Percentiles rank a stretch among this genome's conserved stretches.
Conservation (phyloP, 1,140 invertebrate species). For the Acarapis woodi region DNA sequence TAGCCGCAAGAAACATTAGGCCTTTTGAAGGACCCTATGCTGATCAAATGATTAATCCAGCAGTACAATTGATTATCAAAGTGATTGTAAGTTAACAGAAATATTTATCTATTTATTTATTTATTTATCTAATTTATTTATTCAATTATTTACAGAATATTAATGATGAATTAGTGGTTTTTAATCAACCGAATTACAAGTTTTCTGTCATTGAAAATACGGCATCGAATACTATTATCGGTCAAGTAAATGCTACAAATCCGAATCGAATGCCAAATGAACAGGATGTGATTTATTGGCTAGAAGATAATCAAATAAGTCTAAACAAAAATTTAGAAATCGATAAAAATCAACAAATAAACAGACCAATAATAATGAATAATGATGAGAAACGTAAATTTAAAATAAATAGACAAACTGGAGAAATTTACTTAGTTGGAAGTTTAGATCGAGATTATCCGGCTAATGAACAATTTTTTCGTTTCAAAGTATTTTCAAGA, state of each 20-base stretch:
- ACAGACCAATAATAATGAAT: background rate
- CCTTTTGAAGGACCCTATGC: constrained; percentile 15
- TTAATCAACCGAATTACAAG: constrained; percentile 13
- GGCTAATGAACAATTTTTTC: constrained; percentile 13
- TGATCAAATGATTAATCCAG: constrained; percentile 12
- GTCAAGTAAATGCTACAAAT: constrained; percentile 14
- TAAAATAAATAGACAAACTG: constrained; percentile 17
- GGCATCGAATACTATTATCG: constrained; percentile 12
- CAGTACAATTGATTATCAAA: constrained; percentile 13
- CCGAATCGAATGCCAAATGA: constrained; percentile 8
- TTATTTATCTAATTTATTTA: background rate
- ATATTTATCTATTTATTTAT: too few species aligned
- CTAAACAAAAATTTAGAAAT: constrained; percentile 15
- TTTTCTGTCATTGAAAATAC: constrained; percentile 13
- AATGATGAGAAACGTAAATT: constrained; percentile 14
- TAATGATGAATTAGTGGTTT: constrained; percentile 14
- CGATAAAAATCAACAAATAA: background rate
- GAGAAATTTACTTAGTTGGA: constrained; percentile 17
- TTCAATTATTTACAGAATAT: too few species aligned
- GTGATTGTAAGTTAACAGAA: too few species aligned
- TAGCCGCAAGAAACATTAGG: constrained; percentile 14
- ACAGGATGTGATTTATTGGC: constrained; percentile 15
- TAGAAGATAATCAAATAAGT: constrained; percentile 12
- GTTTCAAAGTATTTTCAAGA: constrained; percentile 13
- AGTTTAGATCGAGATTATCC: constrained; percentile 15